Base-by-base conservation (phyloP, 2,888 invertebrate genomes). In the Poecilobothrus nobilitatus region DNA sequence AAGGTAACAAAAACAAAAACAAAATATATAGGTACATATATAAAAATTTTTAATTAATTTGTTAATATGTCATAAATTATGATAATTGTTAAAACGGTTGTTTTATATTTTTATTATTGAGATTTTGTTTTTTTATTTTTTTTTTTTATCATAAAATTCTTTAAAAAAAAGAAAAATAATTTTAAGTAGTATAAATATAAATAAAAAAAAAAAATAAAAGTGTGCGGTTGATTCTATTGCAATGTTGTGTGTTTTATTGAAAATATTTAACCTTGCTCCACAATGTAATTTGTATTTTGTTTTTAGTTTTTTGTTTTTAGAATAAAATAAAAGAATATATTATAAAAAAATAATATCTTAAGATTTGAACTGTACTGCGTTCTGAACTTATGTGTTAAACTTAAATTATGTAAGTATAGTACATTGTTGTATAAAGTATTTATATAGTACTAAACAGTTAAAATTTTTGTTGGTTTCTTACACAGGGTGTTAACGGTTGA, bases 1-100 rank as follows among this genome's bases (percentile, higher is more conserved):
- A n/a, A n/a, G n/a, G n/a, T n/a, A n/a, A n/a, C n/a, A n/a, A n/a
- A n/a, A n/a, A n/a, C n/a, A n/a, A n/a, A n/a, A n/a, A n/a, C 34
- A 8, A 34, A 34, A 34, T 7, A 34, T 34, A 7, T 44, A 44
- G 3, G 12, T 44, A 15, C 6, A 44, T 10, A 15, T 10, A 15
- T 12, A 44, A 44, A 44, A 53, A 53, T 53, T 15, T 53, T 53
- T 53, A 53, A 53, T 53, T 53, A 53, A 53, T 53, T 53, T 53
- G 53, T 18, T 53, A 53, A 53, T 53, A 53, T 53, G 53, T 53
- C 53, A 53, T 53, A 53, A 53, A 53, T 53, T 53, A 53, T 53
- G 53, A 53, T 53, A 53, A 53, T 53, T 53, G 53, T 53, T 53
- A 53, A 53, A 53, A 53, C 53, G 53, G 53, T 53, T 53, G 15